phyloP scores from a whole-genome alignment of 2,888 invertebrate genomes.

The Camponotus fellah region DNA sequence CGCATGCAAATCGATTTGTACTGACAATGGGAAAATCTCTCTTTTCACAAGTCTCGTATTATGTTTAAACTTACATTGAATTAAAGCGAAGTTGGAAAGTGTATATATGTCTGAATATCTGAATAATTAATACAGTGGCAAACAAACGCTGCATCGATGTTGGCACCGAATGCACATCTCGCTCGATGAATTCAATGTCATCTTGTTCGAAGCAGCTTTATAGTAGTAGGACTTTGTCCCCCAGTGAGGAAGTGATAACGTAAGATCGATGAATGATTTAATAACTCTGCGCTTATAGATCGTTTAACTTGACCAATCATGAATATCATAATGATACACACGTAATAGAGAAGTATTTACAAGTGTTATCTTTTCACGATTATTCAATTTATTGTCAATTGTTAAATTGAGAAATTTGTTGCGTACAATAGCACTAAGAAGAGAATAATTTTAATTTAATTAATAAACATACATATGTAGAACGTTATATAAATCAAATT shows the following conservation, averaged over 20 bases:
- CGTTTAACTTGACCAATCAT: neutral
- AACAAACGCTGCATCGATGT: constrained; percentile 18
- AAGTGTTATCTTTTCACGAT: too few species aligned
- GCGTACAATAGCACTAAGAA: neutral
- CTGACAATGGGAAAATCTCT: neutral
- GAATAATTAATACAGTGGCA: neutral
- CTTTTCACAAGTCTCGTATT: neutral
- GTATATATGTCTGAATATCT: neutral
- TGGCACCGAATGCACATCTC: neutral
- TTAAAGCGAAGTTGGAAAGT: neutral
- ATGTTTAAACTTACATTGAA: neutral
- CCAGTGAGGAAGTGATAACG: neutral
- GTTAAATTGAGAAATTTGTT: neutral
- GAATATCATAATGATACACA: neutral
- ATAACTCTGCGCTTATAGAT: neutral
- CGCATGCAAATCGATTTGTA: neutral
- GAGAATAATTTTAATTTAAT: neutral
- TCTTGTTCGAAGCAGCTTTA: neutral
- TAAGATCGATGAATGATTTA: neutral
- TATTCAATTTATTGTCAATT: neutral
- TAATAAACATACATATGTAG: neutral
- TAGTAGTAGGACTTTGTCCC: constrained; percentile 1
- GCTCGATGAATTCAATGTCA: constrained; percentile 47
- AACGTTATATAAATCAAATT: neutral
- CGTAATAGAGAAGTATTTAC: neutral